Evolutionary conservation across 2,113 vertebrate species (phyloP).

Genomic region (Perca fluviatilis): DNA sequence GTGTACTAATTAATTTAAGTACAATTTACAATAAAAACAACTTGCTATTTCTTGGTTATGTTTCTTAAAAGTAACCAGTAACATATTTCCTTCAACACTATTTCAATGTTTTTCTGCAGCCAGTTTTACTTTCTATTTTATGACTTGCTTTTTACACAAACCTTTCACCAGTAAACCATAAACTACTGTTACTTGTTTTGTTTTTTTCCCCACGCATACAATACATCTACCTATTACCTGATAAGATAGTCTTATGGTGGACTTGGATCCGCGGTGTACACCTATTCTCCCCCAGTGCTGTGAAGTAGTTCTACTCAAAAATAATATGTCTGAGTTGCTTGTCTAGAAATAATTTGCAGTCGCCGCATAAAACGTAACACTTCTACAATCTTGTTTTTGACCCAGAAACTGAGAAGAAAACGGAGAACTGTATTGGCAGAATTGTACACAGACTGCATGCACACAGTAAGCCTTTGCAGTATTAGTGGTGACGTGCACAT

Average conservation of each 20-base stretch:
- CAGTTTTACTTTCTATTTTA: slow-evolving; percentile 9
- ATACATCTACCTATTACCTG: slow-evolving; percentile 12
- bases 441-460: slow-evolving; percentile 1
- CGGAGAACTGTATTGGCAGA: slow-evolving; percentile 10
- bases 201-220: background rate
- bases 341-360: slow-evolving; percentile 45
- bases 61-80: background rate
- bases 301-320: slow-evolving; percentile 11
- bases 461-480: slow-evolving; percentile 1
- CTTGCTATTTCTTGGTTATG: background rate
- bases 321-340: slow-evolving; percentile 42
- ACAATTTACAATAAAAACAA: background rate
- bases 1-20: background rate
- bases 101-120: background rate
- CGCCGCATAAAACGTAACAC: slow-evolving; percentile 22
- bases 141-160: background rate
- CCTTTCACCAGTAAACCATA: slow-evolving; percentile 4
- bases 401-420: background rate
- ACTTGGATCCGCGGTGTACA: slow-evolving; percentile 13
- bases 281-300: background rate
- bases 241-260: slow-evolving; percentile 20
- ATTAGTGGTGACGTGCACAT: background rate
- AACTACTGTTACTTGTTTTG: slow-evolving; percentile 7
- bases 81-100: slow-evolving; percentile 15
- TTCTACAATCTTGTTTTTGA: slow-evolving; percentile 29